Conservation (phyloP, 2,113 vertebrate genomes). For the Carettochelys insculpta region DNA sequence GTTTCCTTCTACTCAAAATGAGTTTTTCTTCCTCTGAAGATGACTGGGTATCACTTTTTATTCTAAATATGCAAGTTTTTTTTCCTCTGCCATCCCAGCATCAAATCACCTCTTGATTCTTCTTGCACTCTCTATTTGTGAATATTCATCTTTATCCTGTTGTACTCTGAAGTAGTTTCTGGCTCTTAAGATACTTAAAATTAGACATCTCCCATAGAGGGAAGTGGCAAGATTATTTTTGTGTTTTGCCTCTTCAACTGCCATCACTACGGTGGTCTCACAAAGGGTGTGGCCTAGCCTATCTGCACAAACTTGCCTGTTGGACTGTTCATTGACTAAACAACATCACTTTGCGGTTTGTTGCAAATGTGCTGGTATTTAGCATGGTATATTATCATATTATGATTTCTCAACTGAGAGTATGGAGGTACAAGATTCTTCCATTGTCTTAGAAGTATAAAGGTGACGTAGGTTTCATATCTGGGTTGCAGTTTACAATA, state of each 20-base stretch:
- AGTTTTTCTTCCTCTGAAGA: neutral
- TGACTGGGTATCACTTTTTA: neutral
- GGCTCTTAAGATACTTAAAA: neutral
- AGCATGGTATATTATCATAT: neutral
- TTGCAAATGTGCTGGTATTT: neutral
- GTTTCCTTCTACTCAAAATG: neutral
- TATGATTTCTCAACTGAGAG: neutral
- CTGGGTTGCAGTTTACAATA: neutral
- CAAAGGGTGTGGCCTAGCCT: neutral
- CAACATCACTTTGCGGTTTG: neutral
- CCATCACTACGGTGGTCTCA: neutral
- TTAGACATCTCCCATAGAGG: neutral
- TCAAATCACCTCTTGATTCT: neutral
- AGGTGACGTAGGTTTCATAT: neutral
- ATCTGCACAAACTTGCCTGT: neutral
- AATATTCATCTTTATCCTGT: neutral
- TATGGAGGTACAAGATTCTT: neutral
- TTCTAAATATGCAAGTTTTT: neutral
- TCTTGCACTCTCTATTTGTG: neutral
- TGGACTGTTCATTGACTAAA: neutral
- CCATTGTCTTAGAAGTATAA: neutral
- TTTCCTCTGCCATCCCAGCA: neutral
- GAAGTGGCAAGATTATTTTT: neutral
- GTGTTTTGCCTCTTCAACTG: neutral
- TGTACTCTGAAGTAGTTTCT: neutral